Evolutionary conservation across 2,888 invertebrate species (phyloP).

Genomic region (Saturnia pavonia): DNA sequence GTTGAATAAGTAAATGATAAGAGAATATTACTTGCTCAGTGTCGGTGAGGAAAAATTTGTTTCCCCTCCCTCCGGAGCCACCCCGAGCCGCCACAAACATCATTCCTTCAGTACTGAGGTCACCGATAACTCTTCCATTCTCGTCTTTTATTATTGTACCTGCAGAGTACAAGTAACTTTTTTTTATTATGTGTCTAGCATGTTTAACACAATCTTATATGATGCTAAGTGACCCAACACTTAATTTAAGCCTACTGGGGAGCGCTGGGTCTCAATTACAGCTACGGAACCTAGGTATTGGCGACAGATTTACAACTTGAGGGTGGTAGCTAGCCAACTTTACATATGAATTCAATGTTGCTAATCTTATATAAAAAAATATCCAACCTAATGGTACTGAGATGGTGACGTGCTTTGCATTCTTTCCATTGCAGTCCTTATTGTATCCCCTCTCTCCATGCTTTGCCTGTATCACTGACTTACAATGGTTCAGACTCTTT

Average conservation of each 20-base stretch:
- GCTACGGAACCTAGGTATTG: too few relatives aligned
- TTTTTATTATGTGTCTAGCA: too few relatives aligned
- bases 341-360: too few relatives aligned
- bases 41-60: conserved; percentile 93
- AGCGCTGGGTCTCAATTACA: too few relatives aligned
- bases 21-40: conserved; percentile 80
- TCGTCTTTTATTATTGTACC: conserved; percentile 66
- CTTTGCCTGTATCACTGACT: conserved; percentile 80
- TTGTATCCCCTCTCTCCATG: conserved; percentile 88
- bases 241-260: too few relatives aligned
- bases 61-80: conserved; percentile 97
- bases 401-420: conserved; percentile 86
- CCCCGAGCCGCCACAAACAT: conserved; percentile 97
- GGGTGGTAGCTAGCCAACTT: too few relatives aligned
- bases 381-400: conserved; percentile 90
- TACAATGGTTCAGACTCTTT: conserved; percentile 87
- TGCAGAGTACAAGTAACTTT: conserved; percentile 26
- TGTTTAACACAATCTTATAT: too few relatives aligned
- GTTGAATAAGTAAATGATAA: background rate
- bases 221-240: too few relatives aligned
- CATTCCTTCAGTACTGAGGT: conserved; percentile 75
- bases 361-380: background rate
- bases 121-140: conserved; percentile 53
- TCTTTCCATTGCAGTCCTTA: conserved; percentile 92
- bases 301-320: too few relatives aligned